A percentile compares a stretch with the other conserved stretches of the same genome.
Conservation (phyloP, 2,113 vertebrate species). For the Apodemus sylvaticus region DNA sequence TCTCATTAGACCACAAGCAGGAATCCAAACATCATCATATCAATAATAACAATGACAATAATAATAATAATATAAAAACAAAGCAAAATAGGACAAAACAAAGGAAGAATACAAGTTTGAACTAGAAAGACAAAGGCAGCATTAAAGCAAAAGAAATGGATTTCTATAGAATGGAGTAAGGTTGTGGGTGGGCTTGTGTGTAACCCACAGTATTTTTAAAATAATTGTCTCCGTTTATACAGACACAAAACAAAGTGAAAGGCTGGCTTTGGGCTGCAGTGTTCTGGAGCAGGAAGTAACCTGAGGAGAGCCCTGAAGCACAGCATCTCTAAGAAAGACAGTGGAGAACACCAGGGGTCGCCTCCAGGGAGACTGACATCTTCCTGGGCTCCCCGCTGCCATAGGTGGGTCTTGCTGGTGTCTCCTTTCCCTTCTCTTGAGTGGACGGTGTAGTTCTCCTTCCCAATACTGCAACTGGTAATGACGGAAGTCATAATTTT, state of each 20-base stretch:
- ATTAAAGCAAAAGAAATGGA: no score
- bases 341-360: background rate
- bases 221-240: background rate
- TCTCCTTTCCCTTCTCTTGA: background rate
- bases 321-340: background rate
- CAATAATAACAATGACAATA: no score
- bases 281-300: background rate
- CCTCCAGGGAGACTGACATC: background rate
- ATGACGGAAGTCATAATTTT: background rate
- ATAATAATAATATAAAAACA: no score
- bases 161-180: background rate
- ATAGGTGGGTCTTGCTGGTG: background rate
- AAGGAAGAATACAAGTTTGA: no score
- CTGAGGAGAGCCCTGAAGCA: background rate
- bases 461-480: background rate
- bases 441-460: background rate
- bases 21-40: no score
- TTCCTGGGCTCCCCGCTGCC: background rate
- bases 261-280: background rate
- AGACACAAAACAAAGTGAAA: background rate
- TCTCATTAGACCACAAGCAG: no score
- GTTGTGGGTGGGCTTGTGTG: background rate
- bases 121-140: no score
- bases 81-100: no score
- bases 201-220: background rate